Base-by-base conservation (phyloP, 2,113 vertebrate species). In the Euleptes europaea region DNA sequence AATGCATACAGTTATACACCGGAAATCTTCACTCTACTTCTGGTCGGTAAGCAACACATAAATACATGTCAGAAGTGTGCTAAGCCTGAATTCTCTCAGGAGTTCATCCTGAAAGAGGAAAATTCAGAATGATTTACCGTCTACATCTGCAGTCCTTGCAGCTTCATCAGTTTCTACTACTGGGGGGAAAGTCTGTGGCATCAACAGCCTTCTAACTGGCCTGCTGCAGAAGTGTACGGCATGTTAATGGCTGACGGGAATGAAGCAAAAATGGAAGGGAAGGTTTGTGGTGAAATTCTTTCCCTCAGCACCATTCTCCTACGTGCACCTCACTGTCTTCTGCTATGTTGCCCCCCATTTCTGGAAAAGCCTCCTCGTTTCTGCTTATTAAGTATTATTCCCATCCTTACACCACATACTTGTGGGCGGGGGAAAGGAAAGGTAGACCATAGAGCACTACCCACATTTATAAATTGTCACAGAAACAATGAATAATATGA, bases 101-200 rank as follows among this genome's bases (percentile, higher is more conserved):
- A 94, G 89, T 72, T 92, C 88, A 88, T 95, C 92, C 90, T 85
- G 80, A 91, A 93, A 94, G 90, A 89, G 78, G 75, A 76, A 94
- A 94, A 92, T 91, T 88, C 71, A 84, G n/a, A 57, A 79, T 93
- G 91, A 95, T 94, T 95, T 95, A 94, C 85, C 85, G 86, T 3
- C 63, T 72, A 80, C 84, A 93, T 94, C 91, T 96, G 92, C 88
- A 93, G 35, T 19, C 75, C 83, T 91, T 57, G 19, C 84, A 94
- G 91, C 85, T 88, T 90, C 78, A 89, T 88, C 3, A 0, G 85
- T 84, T 28, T 91, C 84, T 89, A 83, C 86, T 93, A 83, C 82
- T 83, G 87, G 87, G 87, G 40, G 81, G 47, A 88, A 75, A 85
- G 74, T 69, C 86, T 91, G 78, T 71, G 40, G 63, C 84, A 85